Evolutionary conservation across 2,797 vertebrate genomes (phyloP).

Genomic region (Gadopsis bispinosus): DNA sequence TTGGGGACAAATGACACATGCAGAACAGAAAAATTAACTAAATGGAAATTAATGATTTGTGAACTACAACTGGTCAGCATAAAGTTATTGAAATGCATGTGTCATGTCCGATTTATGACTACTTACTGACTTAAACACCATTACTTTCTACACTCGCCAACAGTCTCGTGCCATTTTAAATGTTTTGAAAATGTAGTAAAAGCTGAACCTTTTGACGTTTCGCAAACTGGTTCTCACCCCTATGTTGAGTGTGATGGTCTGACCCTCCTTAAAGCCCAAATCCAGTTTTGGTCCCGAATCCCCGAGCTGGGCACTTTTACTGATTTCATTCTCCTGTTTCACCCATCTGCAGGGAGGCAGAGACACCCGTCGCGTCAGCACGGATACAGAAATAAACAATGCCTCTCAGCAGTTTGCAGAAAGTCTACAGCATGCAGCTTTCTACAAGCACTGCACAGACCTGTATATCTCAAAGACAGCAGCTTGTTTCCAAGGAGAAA

Average conservation of each 20-base stretch:
- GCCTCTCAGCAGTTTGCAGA: slow-evolving; percentile 50
- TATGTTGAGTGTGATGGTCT: slow-evolving; percentile 96
- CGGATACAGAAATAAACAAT: slow-evolving; percentile 44
- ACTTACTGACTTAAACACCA: background rate
- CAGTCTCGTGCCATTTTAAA: background rate
- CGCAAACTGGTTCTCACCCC: slow-evolving; percentile 82
- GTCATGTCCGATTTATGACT: background rate
- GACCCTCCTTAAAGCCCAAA: slow-evolving; percentile 96
- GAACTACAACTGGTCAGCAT: background rate
- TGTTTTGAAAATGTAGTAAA: background rate
- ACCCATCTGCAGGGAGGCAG: slow-evolving; percentile 88
- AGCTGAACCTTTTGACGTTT: background rate
- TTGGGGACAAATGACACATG: background rate
- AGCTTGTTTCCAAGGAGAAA: background rate
- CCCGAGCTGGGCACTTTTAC: slow-evolving; percentile 89
- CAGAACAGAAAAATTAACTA: background rate
- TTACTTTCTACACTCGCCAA: background rate
- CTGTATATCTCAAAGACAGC: background rate
- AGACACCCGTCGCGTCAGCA: slow-evolving; percentile 44
- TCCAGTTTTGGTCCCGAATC: slow-evolving; percentile 93
- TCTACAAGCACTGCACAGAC: background rate
- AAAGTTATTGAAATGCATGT: slow-evolving; percentile 5
- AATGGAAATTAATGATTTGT: background rate
- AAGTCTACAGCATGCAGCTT: slow-evolving; percentile 20
- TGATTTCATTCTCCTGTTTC: slow-evolving; percentile 94